These are phyloP conservation scores for Elephas maximus DNA, from an alignment of 2,113 vertebrate genomes.

Conservation along the genomic window DNA sequence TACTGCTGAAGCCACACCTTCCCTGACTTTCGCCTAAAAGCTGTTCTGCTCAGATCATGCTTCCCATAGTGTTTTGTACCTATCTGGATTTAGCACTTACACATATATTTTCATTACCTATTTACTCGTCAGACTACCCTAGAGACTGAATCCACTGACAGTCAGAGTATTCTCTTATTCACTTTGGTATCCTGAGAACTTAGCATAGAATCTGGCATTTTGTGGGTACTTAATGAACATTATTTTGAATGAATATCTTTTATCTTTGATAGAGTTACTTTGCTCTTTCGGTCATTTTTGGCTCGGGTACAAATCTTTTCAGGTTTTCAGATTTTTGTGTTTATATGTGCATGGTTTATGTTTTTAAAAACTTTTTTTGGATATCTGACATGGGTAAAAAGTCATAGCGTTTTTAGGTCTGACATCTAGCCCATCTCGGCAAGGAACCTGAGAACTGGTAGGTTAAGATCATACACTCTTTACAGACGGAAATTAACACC, in stretches of 20 bases:
- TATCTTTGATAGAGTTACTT: neutral
- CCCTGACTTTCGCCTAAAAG: neutral
- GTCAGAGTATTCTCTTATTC: slow-evolving; percentile 1
- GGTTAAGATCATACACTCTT: neutral
- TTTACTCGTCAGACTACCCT: slow-evolving; percentile 14
- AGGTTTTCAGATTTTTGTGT: slow-evolving; percentile 22
- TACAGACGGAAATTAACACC: neutral
- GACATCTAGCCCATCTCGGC: neutral
- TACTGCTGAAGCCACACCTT: neutral
- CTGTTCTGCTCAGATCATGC: neutral
- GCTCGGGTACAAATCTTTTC: neutral
- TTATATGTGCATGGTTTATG: no score
- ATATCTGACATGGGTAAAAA: neutral
- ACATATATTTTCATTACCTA: slow-evolving; percentile 35
- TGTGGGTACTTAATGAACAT: neutral
- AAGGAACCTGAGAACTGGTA: neutral
- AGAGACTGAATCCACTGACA: slow-evolving; percentile 29
- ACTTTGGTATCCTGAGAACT: slow-evolving; percentile 1
- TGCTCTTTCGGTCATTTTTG: neutral
- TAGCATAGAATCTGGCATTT: neutral
- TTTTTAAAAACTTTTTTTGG: neutral
- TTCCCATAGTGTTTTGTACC: neutral
- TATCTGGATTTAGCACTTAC: neutral
- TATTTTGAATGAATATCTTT: slow-evolving; percentile 10
- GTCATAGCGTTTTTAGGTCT: neutral